Evolutionary conservation across 2,797 vertebrate species (phyloP).

Genomic region (Dipus sagitta): DNA sequence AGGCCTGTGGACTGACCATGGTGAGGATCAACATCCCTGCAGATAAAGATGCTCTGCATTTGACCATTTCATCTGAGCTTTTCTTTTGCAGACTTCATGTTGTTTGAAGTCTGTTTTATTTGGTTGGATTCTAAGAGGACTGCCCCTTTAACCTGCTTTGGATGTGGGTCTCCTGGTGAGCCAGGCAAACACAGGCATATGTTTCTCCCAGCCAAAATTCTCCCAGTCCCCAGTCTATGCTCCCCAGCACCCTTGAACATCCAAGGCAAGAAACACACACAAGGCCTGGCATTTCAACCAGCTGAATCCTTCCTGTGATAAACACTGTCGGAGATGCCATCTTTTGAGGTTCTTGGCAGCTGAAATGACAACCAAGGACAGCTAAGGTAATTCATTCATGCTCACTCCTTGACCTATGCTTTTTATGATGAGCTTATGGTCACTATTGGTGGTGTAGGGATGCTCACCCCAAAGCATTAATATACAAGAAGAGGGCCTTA

Average conservation of each 20-base stretch:
- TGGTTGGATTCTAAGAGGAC: neutral
- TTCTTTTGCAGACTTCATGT: neutral
- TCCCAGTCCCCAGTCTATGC: fast-evolving
- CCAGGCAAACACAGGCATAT: neutral
- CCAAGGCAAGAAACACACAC: neutral
- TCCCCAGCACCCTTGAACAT: neutral
- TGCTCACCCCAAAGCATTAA: neutral
- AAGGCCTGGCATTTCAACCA: neutral
- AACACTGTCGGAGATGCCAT: neutral
- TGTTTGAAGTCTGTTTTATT: too few species aligned
- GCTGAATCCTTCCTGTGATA: neutral
- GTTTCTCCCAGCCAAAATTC: neutral
- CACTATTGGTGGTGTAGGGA: neutral
- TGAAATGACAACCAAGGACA: neutral
- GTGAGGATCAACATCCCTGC: neutral
- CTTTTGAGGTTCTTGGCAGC: constrained; percentile 21
- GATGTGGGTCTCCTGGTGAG: neutral
- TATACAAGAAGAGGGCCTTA: neutral
- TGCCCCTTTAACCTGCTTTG: neutral
- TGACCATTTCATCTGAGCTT: neutral
- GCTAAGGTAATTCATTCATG: neutral
- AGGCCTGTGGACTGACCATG: fast-evolving
- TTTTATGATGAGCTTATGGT: neutral
- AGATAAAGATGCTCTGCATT: fast-evolving
- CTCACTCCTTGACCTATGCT: neutral